phyloP scores from a whole-genome alignment of 2,797 vertebrate genomes.

The Gymnothorax javanicus region DNA sequence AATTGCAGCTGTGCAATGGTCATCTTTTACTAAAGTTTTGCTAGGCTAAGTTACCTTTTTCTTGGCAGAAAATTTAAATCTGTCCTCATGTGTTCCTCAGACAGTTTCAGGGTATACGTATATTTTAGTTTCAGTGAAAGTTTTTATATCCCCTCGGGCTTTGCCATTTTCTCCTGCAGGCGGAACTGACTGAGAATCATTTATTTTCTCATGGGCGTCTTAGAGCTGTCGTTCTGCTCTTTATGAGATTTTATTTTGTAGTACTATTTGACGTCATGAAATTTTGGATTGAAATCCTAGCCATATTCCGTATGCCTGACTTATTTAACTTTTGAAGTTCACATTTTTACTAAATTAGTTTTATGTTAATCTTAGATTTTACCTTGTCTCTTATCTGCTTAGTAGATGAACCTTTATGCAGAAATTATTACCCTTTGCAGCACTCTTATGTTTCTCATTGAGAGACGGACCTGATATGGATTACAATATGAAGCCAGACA shows the following conservation, averaged over 20 bases:
- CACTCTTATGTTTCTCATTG: background rate
- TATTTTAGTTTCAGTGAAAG: background rate
- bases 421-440: background rate
- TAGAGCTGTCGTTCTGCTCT: background rate
- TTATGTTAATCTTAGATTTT: background rate
- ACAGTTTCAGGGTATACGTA: background rate
- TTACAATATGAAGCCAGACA: background rate
- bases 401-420: background rate
- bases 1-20: background rate
- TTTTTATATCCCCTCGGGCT: background rate
- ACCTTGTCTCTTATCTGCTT: background rate
- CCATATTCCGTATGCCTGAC: background rate
- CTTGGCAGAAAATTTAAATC: background rate
- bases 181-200: background rate
- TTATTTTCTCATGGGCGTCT: background rate
- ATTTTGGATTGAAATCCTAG: background rate
- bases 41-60: background rate
- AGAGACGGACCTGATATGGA: background rate
- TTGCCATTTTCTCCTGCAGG: background rate
- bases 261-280: background rate
- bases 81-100: background rate
- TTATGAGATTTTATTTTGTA: background rate
- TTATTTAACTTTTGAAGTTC: no score
- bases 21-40: background rate
- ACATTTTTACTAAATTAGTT: background rate